Evolutionary conservation across 2,113 vertebrate species (phyloP).

Genomic region (Acanthisitta chloris): DNA sequence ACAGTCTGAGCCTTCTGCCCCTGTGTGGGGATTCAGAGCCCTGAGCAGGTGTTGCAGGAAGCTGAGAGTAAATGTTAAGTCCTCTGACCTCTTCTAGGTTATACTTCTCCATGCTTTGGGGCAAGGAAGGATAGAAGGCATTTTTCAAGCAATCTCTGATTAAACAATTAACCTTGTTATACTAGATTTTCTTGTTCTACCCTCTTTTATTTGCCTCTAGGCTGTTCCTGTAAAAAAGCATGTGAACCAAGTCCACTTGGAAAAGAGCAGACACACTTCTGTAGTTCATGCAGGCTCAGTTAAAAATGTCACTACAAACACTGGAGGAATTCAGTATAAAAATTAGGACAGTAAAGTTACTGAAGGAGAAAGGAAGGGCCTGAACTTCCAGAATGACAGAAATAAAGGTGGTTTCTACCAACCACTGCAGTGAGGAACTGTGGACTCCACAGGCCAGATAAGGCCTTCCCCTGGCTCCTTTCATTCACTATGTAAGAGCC

Average conservation of each 20-base stretch:
- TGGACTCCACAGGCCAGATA: not conserved
- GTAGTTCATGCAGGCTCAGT: not conserved
- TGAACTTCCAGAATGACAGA: not conserved
- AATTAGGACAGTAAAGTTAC: not conserved
- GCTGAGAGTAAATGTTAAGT: not conserved
- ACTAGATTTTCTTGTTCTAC: not conserved
- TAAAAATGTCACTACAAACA: not conserved
- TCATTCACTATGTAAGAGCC: accelerated
- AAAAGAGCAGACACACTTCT: not conserved
- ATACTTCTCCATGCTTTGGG: not conserved
- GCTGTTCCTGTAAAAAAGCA: not conserved
- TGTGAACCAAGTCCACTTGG: not conserved
- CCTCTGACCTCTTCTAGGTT: not conserved
- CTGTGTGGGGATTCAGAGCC: not conserved
- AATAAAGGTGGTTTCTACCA: not conserved
- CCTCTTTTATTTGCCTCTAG: not conserved
- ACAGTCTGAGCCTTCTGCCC: not conserved
- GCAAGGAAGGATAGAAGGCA: not conserved
- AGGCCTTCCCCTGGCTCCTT: not conserved
- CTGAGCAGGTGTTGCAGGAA: not conserved
- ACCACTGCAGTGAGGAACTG: accelerated
- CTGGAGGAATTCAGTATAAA: not conserved
- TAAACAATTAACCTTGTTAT: not conserved
- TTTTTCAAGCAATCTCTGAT: not conserved
- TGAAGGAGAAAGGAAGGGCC: not conserved